Evolutionary conservation across 2,113 vertebrate species (phyloP), one percentile per base, ranked within the genome.

Genomic region (Barbus barbus): DNA sequence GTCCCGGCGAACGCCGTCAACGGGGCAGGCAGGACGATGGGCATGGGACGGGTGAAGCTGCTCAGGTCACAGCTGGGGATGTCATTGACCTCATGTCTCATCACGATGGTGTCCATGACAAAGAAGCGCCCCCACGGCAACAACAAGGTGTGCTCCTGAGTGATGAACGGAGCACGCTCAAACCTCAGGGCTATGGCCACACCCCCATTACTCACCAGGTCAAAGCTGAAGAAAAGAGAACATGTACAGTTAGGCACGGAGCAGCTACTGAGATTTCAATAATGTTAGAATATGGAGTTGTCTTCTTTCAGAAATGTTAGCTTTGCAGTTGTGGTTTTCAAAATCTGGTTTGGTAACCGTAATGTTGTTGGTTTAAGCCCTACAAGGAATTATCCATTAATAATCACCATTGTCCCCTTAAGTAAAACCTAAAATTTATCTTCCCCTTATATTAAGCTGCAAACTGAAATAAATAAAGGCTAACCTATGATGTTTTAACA

Each of bases 51-150:
- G 85, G 95, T 94, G 0, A 99, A 99, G 93, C 94, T 97, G 93
- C 98, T 99, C 86, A 99, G 95, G 91, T 99, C 98, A 60, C 98
- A 99, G 94, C 97, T 98, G 3, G 98, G 97, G 83, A 99, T 99
- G 89, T 99, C 98, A 0, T 99, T 99, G 90, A 98, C 98, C 89
- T 99, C 98, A 0, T 98, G 98, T n/a, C 98, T 93, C 98, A 99
- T 99, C 84, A 97, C 86, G 22, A 99, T 95, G 90, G 97, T 98
- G 86, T 99, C 98, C 98, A 99, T 98, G 91, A 99, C 98, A 0
- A 98, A 98, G 92, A 99, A 99, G 69, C 97, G 97, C 82, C 97
- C 97, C 98, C 98, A 99, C 0, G 98, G 97, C 90, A 99, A 89
- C 98, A 97, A 99, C 58, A 99, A 94, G 0, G 97, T 98, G 92